Evolutionary conservation across 2,797 vertebrate genomes (phyloP).

Genomic region (Bradypodion pumilum): DNA sequence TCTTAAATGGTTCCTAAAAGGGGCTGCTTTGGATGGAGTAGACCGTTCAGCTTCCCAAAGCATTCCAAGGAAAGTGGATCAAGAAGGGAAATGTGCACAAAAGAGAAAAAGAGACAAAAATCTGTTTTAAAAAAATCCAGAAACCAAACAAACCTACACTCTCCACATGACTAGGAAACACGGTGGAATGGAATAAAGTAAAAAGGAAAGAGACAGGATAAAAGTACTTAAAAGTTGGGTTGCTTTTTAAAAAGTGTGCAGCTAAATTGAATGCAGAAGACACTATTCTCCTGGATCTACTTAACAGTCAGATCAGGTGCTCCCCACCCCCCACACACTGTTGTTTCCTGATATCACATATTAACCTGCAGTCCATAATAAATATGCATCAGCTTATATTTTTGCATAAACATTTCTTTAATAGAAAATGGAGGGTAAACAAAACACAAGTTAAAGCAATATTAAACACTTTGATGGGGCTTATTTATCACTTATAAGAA

Average conservation of each 20-base stretch:
- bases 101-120: background rate
- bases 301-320: constrained; percentile 59
- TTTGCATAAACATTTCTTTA: constrained; percentile 68
- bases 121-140: background rate
- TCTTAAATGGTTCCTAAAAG: background rate
- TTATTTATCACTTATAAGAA: constrained; percentile 59
- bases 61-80: background rate
- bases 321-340: constrained; percentile 8
- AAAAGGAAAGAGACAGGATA: background rate
- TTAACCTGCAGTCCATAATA: constrained; percentile 63
- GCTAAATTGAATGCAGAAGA: constrained; percentile 16
- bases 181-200: background rate
- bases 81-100: background rate
- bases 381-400: constrained; percentile 50
- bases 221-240: background rate
- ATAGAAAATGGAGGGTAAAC: constrained; percentile 58
- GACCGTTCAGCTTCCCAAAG: background rate
- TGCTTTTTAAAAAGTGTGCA: background rate
- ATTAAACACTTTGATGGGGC: constrained; percentile 50
- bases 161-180: background rate
- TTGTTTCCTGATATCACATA: constrained; percentile 56
- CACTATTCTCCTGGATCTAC: constrained; percentile 52
- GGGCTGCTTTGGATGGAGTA: background rate
- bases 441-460: constrained; percentile 47
- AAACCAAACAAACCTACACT: background rate